A percentile compares a stretch with the other conserved stretches of the same genome.
phyloP scores from a whole-genome alignment of 1,140 invertebrate genomes.

The Aphaenogaster rudis region DNA sequence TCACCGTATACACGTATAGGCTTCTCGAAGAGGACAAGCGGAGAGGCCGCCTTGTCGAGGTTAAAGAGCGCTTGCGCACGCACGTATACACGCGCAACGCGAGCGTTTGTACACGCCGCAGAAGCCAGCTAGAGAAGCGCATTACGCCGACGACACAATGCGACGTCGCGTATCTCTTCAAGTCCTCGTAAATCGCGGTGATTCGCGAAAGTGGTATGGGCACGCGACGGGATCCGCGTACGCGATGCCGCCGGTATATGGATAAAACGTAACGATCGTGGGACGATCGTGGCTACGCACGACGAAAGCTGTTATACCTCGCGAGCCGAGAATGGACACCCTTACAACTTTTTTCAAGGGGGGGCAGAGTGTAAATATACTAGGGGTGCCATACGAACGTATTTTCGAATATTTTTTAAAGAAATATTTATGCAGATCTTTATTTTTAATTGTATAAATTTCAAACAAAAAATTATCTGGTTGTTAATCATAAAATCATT shows the following conservation, averaged over 20 bases:
- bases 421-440: too few relatives aligned
- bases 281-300: not conserved
- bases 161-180: constrained; percentile 35
- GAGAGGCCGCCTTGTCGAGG: constrained; percentile 13
- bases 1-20: constrained; percentile 10
- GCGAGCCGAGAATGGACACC: not conserved
- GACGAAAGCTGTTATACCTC: not conserved
- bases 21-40: constrained; percentile 15
- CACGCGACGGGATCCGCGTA: constrained; percentile 4
- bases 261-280: constrained; percentile 36
- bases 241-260: not conserved
- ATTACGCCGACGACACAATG: constrained; percentile 64
- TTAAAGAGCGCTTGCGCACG: constrained; percentile 49
- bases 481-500: too few relatives aligned
- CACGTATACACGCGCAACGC: constrained; percentile 29
- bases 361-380: too few relatives aligned
- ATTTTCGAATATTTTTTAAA: too few relatives aligned
- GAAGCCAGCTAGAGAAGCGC: constrained; percentile 39
- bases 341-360: too few relatives aligned
- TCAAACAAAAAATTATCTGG: too few relatives aligned
- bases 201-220: constrained; percentile 43
- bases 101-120: not conserved
- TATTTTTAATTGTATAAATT: too few relatives aligned
- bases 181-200: constrained; percentile 53
- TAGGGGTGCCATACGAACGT: too few relatives aligned